Conservation (phyloP, 2,113 vertebrate species). For the Triplophysa tibetana region DNA sequence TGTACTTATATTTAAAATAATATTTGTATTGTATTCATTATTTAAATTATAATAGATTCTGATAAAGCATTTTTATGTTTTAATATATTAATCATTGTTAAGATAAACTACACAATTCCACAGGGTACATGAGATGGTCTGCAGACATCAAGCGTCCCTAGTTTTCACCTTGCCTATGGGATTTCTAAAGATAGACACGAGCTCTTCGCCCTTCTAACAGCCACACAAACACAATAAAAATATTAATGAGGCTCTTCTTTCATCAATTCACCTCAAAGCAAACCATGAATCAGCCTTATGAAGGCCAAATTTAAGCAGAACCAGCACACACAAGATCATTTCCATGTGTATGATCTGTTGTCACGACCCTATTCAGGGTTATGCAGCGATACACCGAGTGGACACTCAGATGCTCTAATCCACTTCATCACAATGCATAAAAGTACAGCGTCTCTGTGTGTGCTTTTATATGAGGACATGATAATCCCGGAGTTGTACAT, state of each 20-base stretch:
- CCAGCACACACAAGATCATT: conserved; percentile 41
- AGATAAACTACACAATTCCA: conserved; percentile 7
- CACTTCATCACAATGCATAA: conserved; percentile 39
- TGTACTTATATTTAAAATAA: too few species aligned
- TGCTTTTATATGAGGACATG: conserved; percentile 2
- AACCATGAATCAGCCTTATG: background rate
- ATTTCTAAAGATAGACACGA: conserved; percentile 51
- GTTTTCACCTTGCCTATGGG: conserved; percentile 43
- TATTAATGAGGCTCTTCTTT: conserved; percentile 42
- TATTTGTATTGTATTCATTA: too few species aligned
- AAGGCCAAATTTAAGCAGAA: background rate
- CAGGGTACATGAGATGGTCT: conserved; percentile 22
- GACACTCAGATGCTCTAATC: conserved; percentile 18
- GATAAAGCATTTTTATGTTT: too few species aligned
- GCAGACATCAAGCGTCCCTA: conserved; percentile 38
- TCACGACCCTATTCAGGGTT: conserved; percentile 51
- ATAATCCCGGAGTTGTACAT: background rate
- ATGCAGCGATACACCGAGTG: background rate
- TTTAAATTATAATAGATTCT: too few species aligned
- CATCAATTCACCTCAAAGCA: conserved; percentile 34
- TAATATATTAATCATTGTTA: background rate
- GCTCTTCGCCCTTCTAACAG: conserved; percentile 5
- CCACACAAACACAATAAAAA: conserved; percentile 42
- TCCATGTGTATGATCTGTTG: conserved; percentile 48
- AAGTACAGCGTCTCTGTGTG: background rate